These are phyloP conservation scores for Hydropsyche tenuis DNA, from an alignment of 1,140 invertebrate genomes.

Conservation along the genomic window DNA sequence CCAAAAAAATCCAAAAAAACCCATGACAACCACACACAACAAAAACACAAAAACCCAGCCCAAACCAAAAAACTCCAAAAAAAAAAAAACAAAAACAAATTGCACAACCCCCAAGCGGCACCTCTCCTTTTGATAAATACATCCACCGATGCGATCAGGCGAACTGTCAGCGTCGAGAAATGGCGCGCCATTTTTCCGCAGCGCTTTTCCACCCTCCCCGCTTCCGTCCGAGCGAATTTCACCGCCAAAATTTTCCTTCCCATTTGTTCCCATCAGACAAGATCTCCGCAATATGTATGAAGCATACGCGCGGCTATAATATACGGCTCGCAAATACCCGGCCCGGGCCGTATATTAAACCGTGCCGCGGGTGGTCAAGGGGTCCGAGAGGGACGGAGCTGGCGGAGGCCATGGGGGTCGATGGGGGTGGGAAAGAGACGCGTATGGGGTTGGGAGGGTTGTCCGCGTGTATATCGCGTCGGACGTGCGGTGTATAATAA, in stretches of 20 bases:
- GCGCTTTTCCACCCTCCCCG: constrained; percentile 47
- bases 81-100: constrained; percentile 45
- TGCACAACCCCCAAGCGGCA: constrained; percentile 36
- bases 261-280: constrained; percentile 64
- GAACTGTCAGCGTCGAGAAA: constrained; percentile 54
- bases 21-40: not conserved
- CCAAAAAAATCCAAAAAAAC: not conserved
- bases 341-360: constrained; percentile 62
- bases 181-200: constrained; percentile 55
- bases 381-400: constrained; percentile 48
- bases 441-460: constrained; percentile 49
- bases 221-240: constrained; percentile 59
- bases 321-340: constrained; percentile 65
- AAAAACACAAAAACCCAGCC: not conserved
- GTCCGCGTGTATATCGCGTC: constrained; percentile 44
- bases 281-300: constrained; percentile 61
- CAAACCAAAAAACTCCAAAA: not conserved
- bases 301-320: constrained; percentile 64
- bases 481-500: constrained; percentile 65
- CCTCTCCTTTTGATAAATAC: constrained; percentile 41
- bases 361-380: constrained; percentile 60
- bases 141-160: constrained; percentile 45
- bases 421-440: constrained; percentile 49
- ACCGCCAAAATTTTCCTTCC: constrained; percentile 63
- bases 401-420: constrained; percentile 61